Evolutionary conservation across 1,140 invertebrate species (phyloP).

Genomic region (Delia radicum): DNA sequence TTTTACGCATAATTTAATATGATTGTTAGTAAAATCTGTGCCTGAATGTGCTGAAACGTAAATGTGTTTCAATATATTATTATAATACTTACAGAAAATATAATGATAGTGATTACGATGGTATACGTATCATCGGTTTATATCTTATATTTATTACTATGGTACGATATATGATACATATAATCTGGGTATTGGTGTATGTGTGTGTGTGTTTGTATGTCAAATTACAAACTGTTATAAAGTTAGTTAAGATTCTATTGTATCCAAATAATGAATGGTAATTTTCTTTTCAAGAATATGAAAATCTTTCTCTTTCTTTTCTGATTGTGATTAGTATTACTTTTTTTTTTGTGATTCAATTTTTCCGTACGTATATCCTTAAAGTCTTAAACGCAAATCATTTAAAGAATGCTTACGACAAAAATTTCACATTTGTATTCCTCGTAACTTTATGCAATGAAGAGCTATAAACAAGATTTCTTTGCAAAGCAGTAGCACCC

Average conservation of each 20-base stretch:
- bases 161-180: background rate
- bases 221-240: too few relatives aligned
- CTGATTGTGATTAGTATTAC: background rate
- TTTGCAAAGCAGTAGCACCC: too few relatives aligned
- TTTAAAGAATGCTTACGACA: too few relatives aligned
- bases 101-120: background rate
- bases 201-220: too few relatives aligned
- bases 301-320: background rate
- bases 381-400: background rate
- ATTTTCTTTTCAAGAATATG: background rate
- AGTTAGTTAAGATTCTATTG: background rate
- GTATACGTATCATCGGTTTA: background rate
- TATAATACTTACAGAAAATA: background rate
- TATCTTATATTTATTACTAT: background rate
- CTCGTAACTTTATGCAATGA: too few relatives aligned
- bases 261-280: background rate
- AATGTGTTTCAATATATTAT: background rate
- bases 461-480: too few relatives aligned
- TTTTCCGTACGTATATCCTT: too few relatives aligned
- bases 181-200: too few relatives aligned
- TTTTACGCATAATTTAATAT: background rate
- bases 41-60: background rate
- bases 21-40: background rate
- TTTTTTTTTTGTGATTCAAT: too few relatives aligned
- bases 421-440: too few relatives aligned